Conservation (phyloP, 2,888 invertebrate species). For the Mimumesa dahlbomi region DNA sequence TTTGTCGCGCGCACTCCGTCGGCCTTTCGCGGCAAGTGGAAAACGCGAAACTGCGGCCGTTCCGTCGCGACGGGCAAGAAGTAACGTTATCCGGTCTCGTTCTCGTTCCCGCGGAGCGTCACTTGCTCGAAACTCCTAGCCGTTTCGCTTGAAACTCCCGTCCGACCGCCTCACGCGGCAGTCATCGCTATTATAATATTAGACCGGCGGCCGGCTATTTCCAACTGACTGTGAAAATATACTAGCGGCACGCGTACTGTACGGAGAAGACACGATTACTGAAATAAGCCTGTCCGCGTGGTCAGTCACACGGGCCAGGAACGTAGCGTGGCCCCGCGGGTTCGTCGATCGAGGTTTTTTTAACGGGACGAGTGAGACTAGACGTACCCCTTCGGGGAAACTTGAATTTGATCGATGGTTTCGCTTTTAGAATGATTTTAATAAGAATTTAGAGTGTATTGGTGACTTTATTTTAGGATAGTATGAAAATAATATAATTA, state of each 20-base stretch:
- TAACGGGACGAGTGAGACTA: too few relatives aligned
- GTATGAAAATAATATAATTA: too few relatives aligned
- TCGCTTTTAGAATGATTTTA: too few relatives aligned
- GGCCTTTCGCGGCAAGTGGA: conserved; percentile 20
- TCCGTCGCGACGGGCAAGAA: conserved; percentile 31
- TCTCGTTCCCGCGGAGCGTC: conserved; percentile 45
- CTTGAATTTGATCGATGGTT: too few relatives aligned
- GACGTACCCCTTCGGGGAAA: too few relatives aligned
- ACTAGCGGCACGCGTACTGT: conserved; percentile 63
- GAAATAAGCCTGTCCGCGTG: conserved; percentile 59
- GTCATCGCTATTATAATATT: conserved; percentile 77
- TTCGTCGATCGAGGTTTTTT: too few relatives aligned
- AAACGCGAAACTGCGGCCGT: conserved; percentile 49
- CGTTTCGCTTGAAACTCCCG: conserved; percentile 43
- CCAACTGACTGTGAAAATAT: conserved; percentile 77
- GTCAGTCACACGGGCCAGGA: conserved; percentile 53
- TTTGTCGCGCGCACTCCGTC: not conserved
- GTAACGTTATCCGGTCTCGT: conserved; percentile 61
- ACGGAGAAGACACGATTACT: conserved; percentile 37
- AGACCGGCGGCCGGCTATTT: conserved; percentile 76
- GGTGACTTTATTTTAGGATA: too few relatives aligned
- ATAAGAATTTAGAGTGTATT: too few relatives aligned
- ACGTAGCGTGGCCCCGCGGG: not conserved
- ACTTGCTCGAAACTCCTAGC: conserved; percentile 39
- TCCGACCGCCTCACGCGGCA: conserved; percentile 34